Conservation (phyloP, 2,113 vertebrate genomes). For the Onychostoma macrolepis region DNA sequence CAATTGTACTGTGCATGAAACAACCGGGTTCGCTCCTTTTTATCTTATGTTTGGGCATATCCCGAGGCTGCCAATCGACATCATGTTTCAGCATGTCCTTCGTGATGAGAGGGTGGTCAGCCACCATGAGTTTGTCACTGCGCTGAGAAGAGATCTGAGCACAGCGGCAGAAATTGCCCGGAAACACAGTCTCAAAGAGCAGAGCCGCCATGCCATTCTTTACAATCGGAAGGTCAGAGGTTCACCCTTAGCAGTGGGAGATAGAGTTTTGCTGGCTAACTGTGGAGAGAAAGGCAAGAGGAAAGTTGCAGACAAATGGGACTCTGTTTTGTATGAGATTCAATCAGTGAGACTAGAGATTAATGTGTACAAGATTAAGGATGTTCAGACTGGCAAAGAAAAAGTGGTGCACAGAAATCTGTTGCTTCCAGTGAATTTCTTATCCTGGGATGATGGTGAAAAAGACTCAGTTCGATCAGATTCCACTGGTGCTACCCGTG, state of each 20-base stretch:
- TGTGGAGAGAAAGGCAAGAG: too few relatives aligned
- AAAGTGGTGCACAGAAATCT: neutral
- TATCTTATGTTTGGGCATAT: constrained; percentile 42
- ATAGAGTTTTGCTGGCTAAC: too few relatives aligned
- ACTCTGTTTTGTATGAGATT: too few relatives aligned
- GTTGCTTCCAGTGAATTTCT: neutral
- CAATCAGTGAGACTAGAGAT: too few relatives aligned
- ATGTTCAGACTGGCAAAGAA: neutral
- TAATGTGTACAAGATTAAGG: too few relatives aligned
- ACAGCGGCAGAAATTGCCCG: too few relatives aligned
- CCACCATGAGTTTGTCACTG: constrained; percentile 39
- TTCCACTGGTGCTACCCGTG: neutral
- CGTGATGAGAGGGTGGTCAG: constrained; percentile 20
- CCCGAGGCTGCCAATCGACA: constrained; percentile 24
- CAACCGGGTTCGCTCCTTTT: constrained; percentile 17
- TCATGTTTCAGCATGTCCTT: constrained; percentile 48
- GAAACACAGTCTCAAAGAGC: too few relatives aligned
- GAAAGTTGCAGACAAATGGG: too few relatives aligned
- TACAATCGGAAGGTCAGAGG: too few relatives aligned
- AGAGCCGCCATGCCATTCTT: too few relatives aligned
- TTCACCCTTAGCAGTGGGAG: too few relatives aligned
- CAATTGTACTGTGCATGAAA: constrained; percentile 38
- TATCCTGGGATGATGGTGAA: neutral
- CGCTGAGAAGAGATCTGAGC: too few relatives aligned
- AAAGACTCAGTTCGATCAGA: neutral